phyloP scores from a whole-genome alignment of 2,113 vertebrate genomes.

The Athene noctua region DNA sequence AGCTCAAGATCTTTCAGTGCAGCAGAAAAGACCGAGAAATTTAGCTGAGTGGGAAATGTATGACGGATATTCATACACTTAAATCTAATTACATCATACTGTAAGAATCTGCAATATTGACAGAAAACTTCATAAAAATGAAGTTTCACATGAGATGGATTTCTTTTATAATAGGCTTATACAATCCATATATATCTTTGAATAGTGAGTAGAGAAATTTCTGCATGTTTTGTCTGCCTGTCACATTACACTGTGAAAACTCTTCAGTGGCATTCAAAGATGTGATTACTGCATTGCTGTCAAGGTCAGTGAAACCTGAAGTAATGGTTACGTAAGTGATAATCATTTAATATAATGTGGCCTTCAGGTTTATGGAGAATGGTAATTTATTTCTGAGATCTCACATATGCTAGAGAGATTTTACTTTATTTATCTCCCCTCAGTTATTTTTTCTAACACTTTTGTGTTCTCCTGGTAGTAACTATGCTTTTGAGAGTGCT shows the following conservation, averaged over 20 bases:
- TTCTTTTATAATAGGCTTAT: constrained; percentile 12
- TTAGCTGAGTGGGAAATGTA: neutral
- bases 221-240: neutral
- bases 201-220: neutral
- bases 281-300: neutral
- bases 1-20: neutral
- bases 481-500: neutral
- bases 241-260: neutral
- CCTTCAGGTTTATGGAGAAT: neutral
- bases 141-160: neutral
- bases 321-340: constrained; percentile 16
- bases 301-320: constrained; percentile 37
- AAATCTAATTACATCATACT: neutral
- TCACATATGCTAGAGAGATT: neutral
- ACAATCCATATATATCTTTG: neutral
- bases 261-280: neutral
- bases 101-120: neutral
- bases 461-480: neutral
- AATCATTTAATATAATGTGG: constrained; percentile 4
- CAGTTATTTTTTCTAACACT: neutral
- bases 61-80: neutral
- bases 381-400: neutral
- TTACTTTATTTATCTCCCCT: neutral
- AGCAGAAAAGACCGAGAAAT: neutral
- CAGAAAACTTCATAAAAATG: neutral